phyloP scores from a whole-genome alignment of 2,888 invertebrate genomes.

The Linnaemya vulpina region DNA sequence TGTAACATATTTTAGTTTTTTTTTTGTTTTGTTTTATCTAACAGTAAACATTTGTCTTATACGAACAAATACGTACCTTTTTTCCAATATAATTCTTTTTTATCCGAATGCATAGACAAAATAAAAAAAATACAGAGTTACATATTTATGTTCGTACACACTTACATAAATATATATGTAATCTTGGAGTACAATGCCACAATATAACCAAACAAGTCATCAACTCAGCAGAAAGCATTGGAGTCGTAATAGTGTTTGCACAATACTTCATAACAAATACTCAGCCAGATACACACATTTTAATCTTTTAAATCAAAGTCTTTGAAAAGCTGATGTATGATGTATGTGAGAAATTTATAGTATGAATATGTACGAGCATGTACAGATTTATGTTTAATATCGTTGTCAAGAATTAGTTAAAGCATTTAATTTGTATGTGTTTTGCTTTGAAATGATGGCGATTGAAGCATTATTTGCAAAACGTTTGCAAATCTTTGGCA shows the following conservation, averaged over 20 bases:
- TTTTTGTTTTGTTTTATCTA: conserved; percentile 33
- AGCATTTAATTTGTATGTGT: conserved; percentile 9
- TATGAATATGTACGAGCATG: neutral
- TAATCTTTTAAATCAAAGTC: conserved; percentile 44
- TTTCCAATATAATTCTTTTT: conserved; percentile 45
- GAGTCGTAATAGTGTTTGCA: conserved; percentile 45
- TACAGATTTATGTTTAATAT: conserved; percentile 24
- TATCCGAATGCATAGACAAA: conserved; percentile 32
- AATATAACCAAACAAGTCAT: conserved; percentile 29
- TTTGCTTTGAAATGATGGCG: neutral
- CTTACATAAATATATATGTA: neutral
- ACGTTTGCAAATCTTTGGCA: conserved; percentile 15
- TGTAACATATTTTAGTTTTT: conserved; percentile 49
- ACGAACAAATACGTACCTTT: conserved; percentile 28
- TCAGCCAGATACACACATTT: conserved; percentile 6
- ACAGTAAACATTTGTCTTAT: conserved; percentile 36
- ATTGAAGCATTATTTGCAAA: conserved; percentile 32
- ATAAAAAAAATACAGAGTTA: neutral
- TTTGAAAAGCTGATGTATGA: conserved; percentile 36
- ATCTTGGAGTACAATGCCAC: conserved; percentile 22
- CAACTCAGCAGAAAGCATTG: conserved; percentile 38
- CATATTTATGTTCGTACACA: too few species aligned
- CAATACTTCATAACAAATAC: conserved; percentile 34
- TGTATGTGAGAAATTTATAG: too few species aligned
- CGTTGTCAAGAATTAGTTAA: conserved; percentile 39